A percentile compares a stretch with the other conserved stretches of the same genome.
Evolutionary conservation across 2,888 invertebrate genomes (phyloP).

Genomic region (Cheilosia vernalis): DNA sequence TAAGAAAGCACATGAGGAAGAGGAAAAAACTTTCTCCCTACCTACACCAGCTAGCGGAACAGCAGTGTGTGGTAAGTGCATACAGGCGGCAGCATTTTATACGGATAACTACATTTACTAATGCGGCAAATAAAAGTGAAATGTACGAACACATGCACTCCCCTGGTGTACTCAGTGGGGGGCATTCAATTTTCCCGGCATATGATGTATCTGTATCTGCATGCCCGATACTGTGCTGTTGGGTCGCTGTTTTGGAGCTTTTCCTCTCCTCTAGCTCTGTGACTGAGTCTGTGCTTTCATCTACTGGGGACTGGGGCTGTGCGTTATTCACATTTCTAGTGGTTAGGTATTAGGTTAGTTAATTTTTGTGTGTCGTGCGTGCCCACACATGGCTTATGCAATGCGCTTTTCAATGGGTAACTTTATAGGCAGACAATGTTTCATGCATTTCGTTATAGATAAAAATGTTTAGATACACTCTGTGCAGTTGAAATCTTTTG

Average conservation of each 20-base stretch:
- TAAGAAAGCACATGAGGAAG: constrained; percentile 64
- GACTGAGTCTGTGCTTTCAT: background rate
- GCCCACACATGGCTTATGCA: constrained; percentile 53
- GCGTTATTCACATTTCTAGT: constrained; percentile 26
- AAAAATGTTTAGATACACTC: constrained; percentile 59
- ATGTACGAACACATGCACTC: constrained; percentile 51
- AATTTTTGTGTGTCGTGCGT: background rate
- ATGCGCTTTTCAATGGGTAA: constrained; percentile 36
- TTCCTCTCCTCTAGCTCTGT: constrained; percentile 24
- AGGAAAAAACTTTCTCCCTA: constrained; percentile 74
- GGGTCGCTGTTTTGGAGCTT: constrained; percentile 35
- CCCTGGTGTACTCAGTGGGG: constrained; percentile 1
- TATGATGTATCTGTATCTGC: constrained; percentile 11
- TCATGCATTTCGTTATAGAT: background rate
- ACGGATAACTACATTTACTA: constrained; percentile 44
- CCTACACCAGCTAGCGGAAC: constrained; percentile 46
- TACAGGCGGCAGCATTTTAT: constrained; percentile 7
- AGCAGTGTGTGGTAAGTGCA: background rate
- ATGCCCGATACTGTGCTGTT: background rate
- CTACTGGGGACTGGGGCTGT: background rate
- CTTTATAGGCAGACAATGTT: constrained; percentile 26
- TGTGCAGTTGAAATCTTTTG: background rate
- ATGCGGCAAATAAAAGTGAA: constrained; percentile 73
- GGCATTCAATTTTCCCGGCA: constrained; percentile 62
- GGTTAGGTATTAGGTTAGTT: background rate